Conservation (phyloP, 2,888 invertebrate genomes). For the Cerceris rybyensis region DNA sequence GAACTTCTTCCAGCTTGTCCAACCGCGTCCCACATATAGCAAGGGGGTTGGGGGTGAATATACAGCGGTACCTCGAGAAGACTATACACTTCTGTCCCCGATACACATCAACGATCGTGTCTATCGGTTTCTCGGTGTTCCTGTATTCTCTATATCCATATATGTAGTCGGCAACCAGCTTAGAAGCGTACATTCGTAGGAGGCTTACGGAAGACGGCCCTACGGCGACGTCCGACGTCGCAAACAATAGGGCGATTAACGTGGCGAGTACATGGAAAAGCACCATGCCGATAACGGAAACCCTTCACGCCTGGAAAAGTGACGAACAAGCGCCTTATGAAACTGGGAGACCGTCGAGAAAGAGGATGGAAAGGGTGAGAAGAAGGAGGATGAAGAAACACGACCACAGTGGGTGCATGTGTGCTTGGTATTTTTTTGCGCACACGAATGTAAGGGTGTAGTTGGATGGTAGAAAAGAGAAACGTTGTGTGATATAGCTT, state of each 20-base stretch:
- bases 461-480: no score
- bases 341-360: background rate
- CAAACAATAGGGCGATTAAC: conserved; percentile 67
- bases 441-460: background rate
- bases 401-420: background rate
- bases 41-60: conserved; percentile 57
- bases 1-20: conserved; percentile 64
- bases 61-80: conserved; percentile 62
- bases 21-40: conserved; percentile 65
- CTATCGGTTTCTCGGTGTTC: conserved; percentile 29
- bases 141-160: conserved; percentile 24
- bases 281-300: conserved; percentile 60
- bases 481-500: no score
- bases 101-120: conserved; percentile 51
- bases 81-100: conserved; percentile 48
- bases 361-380: background rate
- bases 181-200: conserved; percentile 46
- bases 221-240: conserved; percentile 49
- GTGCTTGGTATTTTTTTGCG: background rate
- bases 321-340: conserved; percentile 30
- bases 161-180: conserved; percentile 37
- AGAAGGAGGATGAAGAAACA: background rate
- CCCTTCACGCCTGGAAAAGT: conserved; percentile 40
- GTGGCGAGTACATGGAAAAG: conserved; percentile 59
- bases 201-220: conserved; percentile 60